Percentiles rank a stretch among this genome's conserved stretches.
Evolutionary conservation across 2,888 invertebrate species (phyloP).

Genomic region (Phymatocera aterrima): DNA sequence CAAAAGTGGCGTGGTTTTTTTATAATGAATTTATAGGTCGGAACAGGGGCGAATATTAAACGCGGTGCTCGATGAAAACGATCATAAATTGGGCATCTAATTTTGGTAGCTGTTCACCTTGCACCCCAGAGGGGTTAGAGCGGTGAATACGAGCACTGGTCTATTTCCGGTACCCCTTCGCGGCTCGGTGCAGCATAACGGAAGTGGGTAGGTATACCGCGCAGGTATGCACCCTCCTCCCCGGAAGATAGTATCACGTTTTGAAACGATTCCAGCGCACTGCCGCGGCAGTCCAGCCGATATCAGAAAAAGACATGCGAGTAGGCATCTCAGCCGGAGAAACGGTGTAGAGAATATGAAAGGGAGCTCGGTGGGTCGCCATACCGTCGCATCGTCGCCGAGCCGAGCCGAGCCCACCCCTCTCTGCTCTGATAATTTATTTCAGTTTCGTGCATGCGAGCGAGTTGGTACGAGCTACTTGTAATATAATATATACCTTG

Average conservation of each 20-base stretch:
- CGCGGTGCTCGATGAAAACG: no score
- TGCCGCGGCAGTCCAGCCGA: neutral
- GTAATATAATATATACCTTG: neutral
- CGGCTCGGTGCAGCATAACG: slow-evolving; percentile 25
- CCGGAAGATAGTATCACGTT: slow-evolving; percentile 11
- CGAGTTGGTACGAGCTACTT: slow-evolving; percentile 15
- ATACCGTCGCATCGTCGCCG: slow-evolving; percentile 46
- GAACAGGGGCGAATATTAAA: no score
- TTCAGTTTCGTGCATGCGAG: slow-evolving; percentile 58
- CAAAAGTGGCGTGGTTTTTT: neutral
- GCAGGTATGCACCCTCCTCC: neutral
- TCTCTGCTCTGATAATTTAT: slow-evolving; percentile 61
- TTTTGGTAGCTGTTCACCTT: neutral
- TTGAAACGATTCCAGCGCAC: neutral
- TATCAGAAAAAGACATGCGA: neutral
- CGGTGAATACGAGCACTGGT: slow-evolving; percentile 31
- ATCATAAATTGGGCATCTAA: no score
- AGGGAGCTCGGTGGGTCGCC: slow-evolving; percentile 29
- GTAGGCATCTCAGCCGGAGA: neutral
- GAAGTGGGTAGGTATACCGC: slow-evolving; percentile 7
- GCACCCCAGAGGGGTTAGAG: neutral
- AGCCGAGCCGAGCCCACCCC: slow-evolving; percentile 52
- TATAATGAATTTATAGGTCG: no score
- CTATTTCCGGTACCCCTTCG: slow-evolving; percentile 35
- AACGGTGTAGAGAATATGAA: slow-evolving; percentile 32